Evolutionary conservation across 2,888 invertebrate species (phyloP).

Genomic region (Seladonia tumulorum): DNA sequence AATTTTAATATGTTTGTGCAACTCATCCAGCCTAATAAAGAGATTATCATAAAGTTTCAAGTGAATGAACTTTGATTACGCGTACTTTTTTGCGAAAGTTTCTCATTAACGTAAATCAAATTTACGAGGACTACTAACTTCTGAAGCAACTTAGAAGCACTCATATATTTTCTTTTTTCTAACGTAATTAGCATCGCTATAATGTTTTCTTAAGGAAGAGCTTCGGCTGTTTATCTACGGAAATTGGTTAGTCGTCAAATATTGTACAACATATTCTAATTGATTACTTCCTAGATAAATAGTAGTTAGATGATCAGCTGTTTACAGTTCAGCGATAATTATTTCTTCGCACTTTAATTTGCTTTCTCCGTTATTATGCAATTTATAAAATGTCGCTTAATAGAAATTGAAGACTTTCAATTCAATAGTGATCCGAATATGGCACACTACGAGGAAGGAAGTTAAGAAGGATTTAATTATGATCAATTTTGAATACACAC

Average conservation of each 20-base stretch:
- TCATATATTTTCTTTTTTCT: neutral
- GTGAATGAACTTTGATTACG: neutral
- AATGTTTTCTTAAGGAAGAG: neutral
- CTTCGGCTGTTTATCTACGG: neutral
- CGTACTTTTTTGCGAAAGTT: neutral
- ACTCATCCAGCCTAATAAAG: neutral
- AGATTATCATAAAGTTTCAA: constrained; percentile 1
- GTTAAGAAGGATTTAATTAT: neutral
- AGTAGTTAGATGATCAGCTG: neutral
- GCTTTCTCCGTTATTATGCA: constrained; percentile 13
- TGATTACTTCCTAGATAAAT: neutral
- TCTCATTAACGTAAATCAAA: neutral
- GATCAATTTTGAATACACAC: neutral
- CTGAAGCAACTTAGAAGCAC: neutral
- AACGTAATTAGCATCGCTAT: neutral
- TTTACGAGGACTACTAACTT: neutral
- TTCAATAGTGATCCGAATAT: neutral
- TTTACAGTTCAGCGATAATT: neutral
- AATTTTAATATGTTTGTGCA: neutral
- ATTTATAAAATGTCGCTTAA: neutral
- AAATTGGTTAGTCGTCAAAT: neutral
- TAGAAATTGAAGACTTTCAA: constrained; percentile 10
- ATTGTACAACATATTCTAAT: neutral
- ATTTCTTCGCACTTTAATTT: neutral
- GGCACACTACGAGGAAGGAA: constrained; percentile 1